A percentile compares a stretch with the other conserved stretches of the same genome.
Evolutionary conservation across 1,140 invertebrate genomes (phyloP).

Genomic region (Cyrtorhinus lividipennis): DNA sequence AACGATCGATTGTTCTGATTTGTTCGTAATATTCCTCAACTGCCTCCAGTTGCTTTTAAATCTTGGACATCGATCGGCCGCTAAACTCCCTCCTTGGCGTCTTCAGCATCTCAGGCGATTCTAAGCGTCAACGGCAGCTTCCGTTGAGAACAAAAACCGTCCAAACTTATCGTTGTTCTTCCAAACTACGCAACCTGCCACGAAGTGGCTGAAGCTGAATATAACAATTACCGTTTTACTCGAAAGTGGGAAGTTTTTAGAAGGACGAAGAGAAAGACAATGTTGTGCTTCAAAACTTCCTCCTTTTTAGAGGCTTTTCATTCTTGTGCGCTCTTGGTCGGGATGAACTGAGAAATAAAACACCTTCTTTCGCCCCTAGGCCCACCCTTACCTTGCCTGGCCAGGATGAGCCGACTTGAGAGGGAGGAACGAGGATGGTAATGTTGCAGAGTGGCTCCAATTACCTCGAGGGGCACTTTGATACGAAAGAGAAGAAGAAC

Average conservation of each 20-base stretch:
- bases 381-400: no score
- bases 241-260: no score
- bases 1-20: no score
- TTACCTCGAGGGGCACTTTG: not conserved
- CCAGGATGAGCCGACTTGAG: not conserved
- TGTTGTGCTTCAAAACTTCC: not conserved
- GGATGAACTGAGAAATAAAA: not conserved
- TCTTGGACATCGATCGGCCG: no score
- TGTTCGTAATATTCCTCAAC: no score
- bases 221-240: not conserved
- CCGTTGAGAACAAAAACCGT: no score
- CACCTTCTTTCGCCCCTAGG: not conserved
- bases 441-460: not conserved
- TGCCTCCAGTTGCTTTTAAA: no score
- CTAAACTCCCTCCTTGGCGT: no score
- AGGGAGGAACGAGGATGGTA: not conserved
- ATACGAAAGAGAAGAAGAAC: not conserved
- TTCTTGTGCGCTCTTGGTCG: not conserved
- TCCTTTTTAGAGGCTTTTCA: no score
- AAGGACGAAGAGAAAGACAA: not conserved
- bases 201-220: not conserved
- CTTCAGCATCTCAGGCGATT: no score
- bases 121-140: no score
- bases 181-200: not conserved
- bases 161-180: no score